Conservation (phyloP, 2,888 invertebrate genomes). For the Lamellibrachia columna region DNA sequence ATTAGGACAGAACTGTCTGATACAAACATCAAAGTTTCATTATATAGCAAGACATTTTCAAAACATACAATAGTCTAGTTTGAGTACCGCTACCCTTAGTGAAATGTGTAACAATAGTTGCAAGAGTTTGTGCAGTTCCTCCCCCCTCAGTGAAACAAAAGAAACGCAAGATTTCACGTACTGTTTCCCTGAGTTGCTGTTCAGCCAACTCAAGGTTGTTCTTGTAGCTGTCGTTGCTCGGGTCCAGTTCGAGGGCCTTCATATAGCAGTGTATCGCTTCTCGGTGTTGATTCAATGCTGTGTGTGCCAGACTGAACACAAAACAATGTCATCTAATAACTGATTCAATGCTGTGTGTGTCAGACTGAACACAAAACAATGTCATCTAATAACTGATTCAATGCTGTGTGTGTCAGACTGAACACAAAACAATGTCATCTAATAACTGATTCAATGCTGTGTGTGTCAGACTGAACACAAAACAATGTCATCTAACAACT, state of each 20-base stretch:
- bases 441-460: background rate
- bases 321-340: background rate
- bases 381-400: background rate
- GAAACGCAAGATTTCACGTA: conserved; percentile 24
- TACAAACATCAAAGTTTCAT: too few species aligned
- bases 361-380: background rate
- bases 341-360: background rate
- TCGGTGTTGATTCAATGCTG: conserved; percentile 76
- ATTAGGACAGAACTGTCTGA: too few species aligned
- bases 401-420: too few species aligned
- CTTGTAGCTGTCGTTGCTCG: conserved; percentile 88
- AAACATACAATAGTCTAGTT: too few species aligned
- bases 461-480: background rate
- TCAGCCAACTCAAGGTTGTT: conserved; percentile 87
- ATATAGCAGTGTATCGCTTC: conserved; percentile 88
- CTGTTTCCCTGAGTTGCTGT: conserved; percentile 70
- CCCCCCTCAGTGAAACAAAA: conserved; percentile 1
- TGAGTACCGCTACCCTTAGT: too few species aligned
- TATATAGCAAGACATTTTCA: too few species aligned
- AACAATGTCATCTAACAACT: conserved; percentile 7
- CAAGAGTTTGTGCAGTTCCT: background rate
- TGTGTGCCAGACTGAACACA: conserved; percentile 58
- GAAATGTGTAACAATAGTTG: background rate
- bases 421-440: background rate
- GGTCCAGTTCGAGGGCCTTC: conserved; percentile 89